Base-by-base conservation (phyloP, 35 echinoderm and acorn worm species). In the Strongylocentrotus purpuratus region DNA sequence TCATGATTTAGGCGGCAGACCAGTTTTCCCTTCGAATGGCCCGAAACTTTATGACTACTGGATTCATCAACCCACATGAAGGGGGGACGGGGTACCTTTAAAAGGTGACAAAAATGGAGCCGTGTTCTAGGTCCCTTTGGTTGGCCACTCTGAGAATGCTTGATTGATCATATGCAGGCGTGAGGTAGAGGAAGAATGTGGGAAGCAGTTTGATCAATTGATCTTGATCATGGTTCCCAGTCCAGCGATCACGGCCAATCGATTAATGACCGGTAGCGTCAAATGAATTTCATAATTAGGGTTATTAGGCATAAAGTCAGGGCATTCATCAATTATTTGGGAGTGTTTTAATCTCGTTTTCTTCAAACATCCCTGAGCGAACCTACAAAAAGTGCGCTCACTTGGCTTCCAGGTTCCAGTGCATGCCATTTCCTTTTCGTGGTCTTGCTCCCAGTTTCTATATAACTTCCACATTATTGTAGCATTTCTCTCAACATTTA, bases 231-330 rank as follows among this genome's bases (percentile, higher is more conserved):
- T 18, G 65, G 20, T 78, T 8, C 22, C 65, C 5, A 7, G 65
- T 22, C 65, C 8, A n/a, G 20, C 61, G 65, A 78, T 78, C 65
- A 78, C 65, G 65, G 18, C 22, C 65, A 18, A 78, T 78, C 65
- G 65, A 78, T 78, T 78, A 78, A 78, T 78, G 65, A n/a, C 65
- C 65, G 65, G 65, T 78, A 78, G 25, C 65, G 65, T 78, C 65
- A 78, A 78, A 78, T 78, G 65, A 78, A 78, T 78, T 78, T 78
- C 65, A 78, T 78, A 78, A 78, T 78, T 78, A 78, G 65, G 65
- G n/a, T 78, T n/a, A 78, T 78, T 78, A 78, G 65, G 65, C 15
- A 78, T 78, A 78, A 78, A 78, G 65, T 78, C 20, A 15, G 22
- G 22, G 22, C 22, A 78, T 78, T 78, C 65, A 78, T 78, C 65